A percentile compares a stretch with the other conserved stretches of the same genome.
These are phyloP conservation scores for Pseudonaja textilis DNA, from an alignment of 2,113 vertebrate genomes.

Conservation along the genomic window DNA sequence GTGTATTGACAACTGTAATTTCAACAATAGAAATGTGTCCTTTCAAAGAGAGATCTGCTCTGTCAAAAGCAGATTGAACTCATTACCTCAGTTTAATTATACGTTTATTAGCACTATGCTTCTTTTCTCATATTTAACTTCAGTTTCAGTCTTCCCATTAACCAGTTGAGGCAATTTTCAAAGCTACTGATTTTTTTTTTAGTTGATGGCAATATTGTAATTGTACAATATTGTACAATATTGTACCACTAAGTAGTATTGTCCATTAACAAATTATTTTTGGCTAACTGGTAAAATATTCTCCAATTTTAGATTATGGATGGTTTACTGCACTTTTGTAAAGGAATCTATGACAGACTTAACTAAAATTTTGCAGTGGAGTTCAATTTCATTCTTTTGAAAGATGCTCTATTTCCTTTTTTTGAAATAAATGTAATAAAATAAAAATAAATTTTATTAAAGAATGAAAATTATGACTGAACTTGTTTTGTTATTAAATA, in stretches of 20 bases:
- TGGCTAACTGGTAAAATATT: neutral
- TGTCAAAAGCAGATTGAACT: neutral
- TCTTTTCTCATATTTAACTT: neutral
- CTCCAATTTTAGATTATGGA: neutral
- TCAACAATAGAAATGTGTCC: neutral
- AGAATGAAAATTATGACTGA: neutral
- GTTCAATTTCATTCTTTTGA: slow-evolving; percentile 8
- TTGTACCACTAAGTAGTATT: neutral
- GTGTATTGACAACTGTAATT: neutral
- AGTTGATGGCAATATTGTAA: neutral
- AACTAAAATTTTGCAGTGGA: slow-evolving; percentile 19
- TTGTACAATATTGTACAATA: no score
- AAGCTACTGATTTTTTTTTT: neutral
- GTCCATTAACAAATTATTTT: neutral
- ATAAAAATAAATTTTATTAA: neutral
- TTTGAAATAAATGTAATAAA: neutral
- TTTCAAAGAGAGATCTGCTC: neutral
- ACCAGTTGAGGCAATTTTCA: neutral
- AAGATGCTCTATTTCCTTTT: neutral
- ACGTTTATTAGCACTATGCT: neutral
- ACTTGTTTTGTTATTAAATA: neutral
- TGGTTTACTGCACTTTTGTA: neutral
- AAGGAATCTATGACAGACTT: neutral
- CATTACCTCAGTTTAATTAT: neutral
- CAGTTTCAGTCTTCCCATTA: neutral